A percentile compares a stretch with the other conserved stretches of the same genome.
Conservation (phyloP, 2,797 vertebrate genomes). For the Rallus crepitans region DNA sequence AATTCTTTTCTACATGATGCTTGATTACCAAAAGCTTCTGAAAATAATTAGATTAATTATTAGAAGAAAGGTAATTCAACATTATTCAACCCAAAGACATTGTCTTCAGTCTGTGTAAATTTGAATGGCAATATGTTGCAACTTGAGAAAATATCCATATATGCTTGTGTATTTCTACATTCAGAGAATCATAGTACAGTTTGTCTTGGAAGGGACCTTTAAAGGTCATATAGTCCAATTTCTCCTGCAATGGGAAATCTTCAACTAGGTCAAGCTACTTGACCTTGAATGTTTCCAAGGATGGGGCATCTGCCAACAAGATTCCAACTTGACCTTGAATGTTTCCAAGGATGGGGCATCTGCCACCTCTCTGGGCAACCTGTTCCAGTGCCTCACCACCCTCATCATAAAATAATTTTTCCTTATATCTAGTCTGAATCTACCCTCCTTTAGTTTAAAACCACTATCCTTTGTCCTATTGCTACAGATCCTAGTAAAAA, state of each 20-base stretch:
- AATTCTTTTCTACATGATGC: not conserved
- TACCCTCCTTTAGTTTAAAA: not conserved
- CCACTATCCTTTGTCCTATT: not conserved
- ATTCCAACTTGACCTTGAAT: fast-evolving
- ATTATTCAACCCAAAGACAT: not conserved
- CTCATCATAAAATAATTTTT: not conserved
- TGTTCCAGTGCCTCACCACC: not conserved
- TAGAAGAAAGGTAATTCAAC: not conserved
- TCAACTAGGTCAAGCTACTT: not conserved
- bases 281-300: not conserved
- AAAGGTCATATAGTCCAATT: not conserved
- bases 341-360: not conserved
- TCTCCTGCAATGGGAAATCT: not conserved
- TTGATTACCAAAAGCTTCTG: not conserved
- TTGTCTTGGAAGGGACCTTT: not conserved
- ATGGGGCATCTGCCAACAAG: too few relatives aligned
- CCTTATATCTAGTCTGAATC: not conserved
- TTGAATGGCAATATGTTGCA: not conserved
- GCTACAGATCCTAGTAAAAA: not conserved
- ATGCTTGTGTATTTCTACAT: not conserved
- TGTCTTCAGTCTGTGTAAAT: not conserved
- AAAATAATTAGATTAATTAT: not conserved
- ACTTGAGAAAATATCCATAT: not conserved
- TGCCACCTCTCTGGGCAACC: not conserved
- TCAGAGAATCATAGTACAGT: not conserved